These are phyloP conservation scores for Hycleus cichorii DNA, from an alignment of 1,140 invertebrate genomes.

Conservation along the genomic window DNA sequence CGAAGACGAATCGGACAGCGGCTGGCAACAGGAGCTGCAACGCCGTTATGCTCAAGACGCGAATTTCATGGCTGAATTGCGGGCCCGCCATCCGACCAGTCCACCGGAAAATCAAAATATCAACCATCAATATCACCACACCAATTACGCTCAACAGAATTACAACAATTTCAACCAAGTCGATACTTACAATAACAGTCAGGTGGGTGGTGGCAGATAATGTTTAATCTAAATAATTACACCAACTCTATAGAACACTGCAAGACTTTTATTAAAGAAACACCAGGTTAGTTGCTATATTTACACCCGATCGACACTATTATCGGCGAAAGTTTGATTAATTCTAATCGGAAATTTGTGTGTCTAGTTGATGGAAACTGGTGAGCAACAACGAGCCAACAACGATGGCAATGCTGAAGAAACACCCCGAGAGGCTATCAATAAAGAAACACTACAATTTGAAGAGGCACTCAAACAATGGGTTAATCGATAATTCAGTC, in stretches of 20 bases:
- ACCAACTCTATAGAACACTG: background rate
- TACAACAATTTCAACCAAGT: slow-evolving; percentile 17
- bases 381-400: slow-evolving; percentile 2
- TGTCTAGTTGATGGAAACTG: background rate
- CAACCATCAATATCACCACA: slow-evolving; percentile 8
- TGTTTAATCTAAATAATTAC: background rate
- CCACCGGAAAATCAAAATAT: slow-evolving; percentile 29
- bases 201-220: slow-evolving; percentile 22
- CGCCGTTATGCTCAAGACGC: slow-evolving; percentile 56
- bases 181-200: slow-evolving; percentile 23
- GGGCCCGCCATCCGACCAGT: slow-evolving; percentile 45
- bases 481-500: slow-evolving; percentile 54
- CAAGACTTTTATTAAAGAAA: background rate
- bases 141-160: slow-evolving; percentile 18
- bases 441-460: slow-evolving; percentile 51
- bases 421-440: slow-evolving; percentile 43
- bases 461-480: slow-evolving; percentile 60
- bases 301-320: background rate
- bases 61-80: slow-evolving; percentile 55
- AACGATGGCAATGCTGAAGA: slow-evolving; percentile 33
- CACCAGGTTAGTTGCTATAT: background rate
- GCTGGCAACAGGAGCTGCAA: slow-evolving; percentile 59
- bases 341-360: background rate
- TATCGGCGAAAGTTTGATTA: background rate
- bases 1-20: slow-evolving; percentile 48